Conservation (phyloP, 2,888 invertebrate species). For the Agrochola litura region DNA sequence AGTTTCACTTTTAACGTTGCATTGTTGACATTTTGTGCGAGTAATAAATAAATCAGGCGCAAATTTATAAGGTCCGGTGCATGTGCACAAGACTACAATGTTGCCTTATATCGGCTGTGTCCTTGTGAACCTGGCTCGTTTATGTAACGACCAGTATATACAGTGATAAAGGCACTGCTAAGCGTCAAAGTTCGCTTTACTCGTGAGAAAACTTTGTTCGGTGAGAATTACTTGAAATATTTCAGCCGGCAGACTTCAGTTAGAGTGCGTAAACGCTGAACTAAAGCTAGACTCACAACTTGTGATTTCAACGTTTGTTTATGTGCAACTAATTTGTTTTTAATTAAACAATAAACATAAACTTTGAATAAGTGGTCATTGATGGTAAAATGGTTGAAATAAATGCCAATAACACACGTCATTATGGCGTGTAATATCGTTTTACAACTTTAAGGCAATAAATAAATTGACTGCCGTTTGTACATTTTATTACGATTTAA, state of each 20-base stretch:
- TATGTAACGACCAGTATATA: slow-evolving; percentile 72
- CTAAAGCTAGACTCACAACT: slow-evolving; percentile 43
- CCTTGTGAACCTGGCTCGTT: slow-evolving; percentile 68
- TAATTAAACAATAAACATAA: slow-evolving; percentile 88
- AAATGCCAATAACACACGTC: slow-evolving; percentile 89
- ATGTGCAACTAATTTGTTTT: slow-evolving; percentile 80
- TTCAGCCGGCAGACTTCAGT: slow-evolving; percentile 27
- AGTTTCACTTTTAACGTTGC: slow-evolving; percentile 88
- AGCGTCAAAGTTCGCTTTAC: slow-evolving; percentile 54
- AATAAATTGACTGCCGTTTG: slow-evolving; percentile 90
- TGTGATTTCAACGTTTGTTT: slow-evolving; percentile 63
- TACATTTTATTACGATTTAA: slow-evolving; percentile 90
- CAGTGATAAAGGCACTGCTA: slow-evolving; percentile 65
- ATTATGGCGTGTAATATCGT: slow-evolving; percentile 89
- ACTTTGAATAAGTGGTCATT: slow-evolving; percentile 84
- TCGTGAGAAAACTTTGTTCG: slow-evolving; percentile 70
- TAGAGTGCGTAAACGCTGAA: slow-evolving; percentile 10
- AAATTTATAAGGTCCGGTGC: slow-evolving; percentile 84
- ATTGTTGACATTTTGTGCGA: slow-evolving; percentile 88
- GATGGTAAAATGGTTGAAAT: slow-evolving; percentile 87
- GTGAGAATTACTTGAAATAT: slow-evolving; percentile 38
- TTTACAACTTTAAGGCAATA: slow-evolving; percentile 90
- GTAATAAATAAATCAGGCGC: slow-evolving; percentile 89
- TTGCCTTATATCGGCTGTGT: slow-evolving; percentile 72
- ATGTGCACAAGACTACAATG: slow-evolving; percentile 81